These are phyloP conservation scores for Drosophila koepferae DNA, from an alignment of 2,888 invertebrate genomes.

Conservation along the genomic window DNA sequence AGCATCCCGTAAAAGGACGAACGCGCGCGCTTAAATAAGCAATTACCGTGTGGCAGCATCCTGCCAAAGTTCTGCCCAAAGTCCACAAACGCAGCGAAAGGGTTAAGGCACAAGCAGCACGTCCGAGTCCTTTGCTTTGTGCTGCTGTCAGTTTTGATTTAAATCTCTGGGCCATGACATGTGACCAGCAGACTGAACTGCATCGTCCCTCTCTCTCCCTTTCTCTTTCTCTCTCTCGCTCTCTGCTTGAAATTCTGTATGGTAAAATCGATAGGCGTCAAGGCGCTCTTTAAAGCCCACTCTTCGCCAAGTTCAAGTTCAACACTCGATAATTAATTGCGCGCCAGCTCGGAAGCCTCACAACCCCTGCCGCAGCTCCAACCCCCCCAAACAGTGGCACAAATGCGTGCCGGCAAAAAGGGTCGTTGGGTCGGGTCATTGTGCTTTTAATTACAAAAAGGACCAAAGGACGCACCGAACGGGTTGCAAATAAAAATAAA, in stretches of 20 bases:
- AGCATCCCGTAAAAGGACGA: conserved; percentile 76
- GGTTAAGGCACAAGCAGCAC: conserved; percentile 48
- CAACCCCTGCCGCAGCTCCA: background rate
- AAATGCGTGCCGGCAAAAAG: conserved; percentile 65
- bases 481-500: conserved; percentile 30
- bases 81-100: conserved; percentile 68
- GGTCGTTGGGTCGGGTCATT: conserved; percentile 67
- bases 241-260: background rate
- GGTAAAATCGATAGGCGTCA: conserved; percentile 61
- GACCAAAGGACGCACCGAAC: conserved; percentile 21
- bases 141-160: conserved; percentile 76
- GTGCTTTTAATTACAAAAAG: conserved; percentile 78
- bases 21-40: conserved; percentile 79
- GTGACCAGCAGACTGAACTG: conserved; percentile 65
- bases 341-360: conserved; percentile 34
- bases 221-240: background rate
- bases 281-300: conserved; percentile 42
- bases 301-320: conserved; percentile 73
- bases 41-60: conserved; percentile 78
- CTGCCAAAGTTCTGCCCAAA: conserved; percentile 75
- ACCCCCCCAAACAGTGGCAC: background rate
- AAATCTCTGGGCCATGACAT: conserved; percentile 75
- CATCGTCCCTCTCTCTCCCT: background rate
- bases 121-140: conserved; percentile 32
- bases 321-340: conserved; percentile 81